phyloP scores from a whole-genome alignment of 2,888 invertebrate species.

The Serripes groenlandicus region DNA sequence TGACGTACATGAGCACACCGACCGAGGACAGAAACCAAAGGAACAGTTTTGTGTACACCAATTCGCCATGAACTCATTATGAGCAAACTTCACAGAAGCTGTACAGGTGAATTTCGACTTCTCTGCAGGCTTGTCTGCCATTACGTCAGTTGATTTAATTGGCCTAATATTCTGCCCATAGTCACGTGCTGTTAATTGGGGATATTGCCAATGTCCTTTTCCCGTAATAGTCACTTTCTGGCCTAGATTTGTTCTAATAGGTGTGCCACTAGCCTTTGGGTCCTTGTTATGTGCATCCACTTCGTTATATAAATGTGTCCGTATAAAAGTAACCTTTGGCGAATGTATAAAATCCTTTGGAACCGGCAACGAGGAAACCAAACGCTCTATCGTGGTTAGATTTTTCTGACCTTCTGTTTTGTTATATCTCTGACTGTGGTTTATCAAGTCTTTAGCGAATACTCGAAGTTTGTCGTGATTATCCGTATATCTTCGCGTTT shows the following conservation, averaged over 20 bases:
- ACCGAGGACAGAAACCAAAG: constrained; percentile 56
- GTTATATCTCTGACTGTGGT: not conserved
- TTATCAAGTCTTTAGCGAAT: constrained; percentile 11
- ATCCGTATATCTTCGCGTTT: not conserved
- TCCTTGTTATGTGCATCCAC: not conserved
- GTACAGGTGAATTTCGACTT: constrained; percentile 16
- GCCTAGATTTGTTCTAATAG: not conserved
- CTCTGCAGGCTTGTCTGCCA: not conserved
- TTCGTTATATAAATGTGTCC: not conserved
- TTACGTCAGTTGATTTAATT: not conserved
- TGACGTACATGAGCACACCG: constrained; percentile 43
- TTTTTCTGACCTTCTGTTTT: not conserved
- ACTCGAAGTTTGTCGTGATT: not conserved
- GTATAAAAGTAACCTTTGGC: not conserved
- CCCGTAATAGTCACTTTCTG: not conserved
- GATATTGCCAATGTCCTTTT: not conserved
- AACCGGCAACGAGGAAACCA: not conserved
- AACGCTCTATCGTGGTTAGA: not conserved
- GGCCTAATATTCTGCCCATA: not conserved
- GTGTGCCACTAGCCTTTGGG: not conserved
- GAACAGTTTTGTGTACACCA: constrained; percentile 63
- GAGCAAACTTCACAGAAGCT: constrained; percentile 36
- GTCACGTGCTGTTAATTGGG: not conserved
- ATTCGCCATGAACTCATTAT: constrained; percentile 47
- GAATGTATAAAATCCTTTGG: not conserved